Conservation (phyloP, 2,113 vertebrate species). For the Pantherophis guttatus region DNA sequence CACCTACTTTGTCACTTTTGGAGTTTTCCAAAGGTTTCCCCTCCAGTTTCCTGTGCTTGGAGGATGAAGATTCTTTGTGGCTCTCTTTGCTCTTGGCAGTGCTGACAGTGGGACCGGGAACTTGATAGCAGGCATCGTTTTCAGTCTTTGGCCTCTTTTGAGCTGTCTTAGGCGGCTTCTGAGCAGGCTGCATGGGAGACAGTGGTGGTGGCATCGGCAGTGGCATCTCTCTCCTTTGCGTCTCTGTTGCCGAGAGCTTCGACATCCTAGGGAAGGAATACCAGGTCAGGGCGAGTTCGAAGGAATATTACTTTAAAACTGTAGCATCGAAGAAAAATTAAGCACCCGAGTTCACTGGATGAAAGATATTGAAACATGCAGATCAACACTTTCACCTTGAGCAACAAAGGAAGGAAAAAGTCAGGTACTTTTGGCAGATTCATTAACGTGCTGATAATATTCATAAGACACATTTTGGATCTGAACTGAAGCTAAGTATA, state of each 20-base stretch:
- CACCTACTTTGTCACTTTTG: slow-evolving; percentile 65
- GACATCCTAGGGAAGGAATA: slow-evolving; percentile 60
- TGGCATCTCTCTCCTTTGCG: slow-evolving; percentile 64
- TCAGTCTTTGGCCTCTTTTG: slow-evolving; percentile 66
- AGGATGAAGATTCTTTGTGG: slow-evolving; percentile 50
- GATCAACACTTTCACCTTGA: neutral
- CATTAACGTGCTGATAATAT: neutral
- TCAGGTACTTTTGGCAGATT: neutral
- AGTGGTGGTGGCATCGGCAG: slow-evolving; percentile 24
- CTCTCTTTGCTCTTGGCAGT: slow-evolving; percentile 52
- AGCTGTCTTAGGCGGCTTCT: slow-evolving; percentile 60
- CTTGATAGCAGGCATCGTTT: slow-evolving; percentile 34
- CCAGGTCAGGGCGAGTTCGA: neutral
- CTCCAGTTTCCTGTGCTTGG: slow-evolving; percentile 76
- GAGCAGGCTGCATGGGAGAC: slow-evolving; percentile 43
- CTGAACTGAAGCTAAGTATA: neutral
- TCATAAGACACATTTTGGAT: neutral
- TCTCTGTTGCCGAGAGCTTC: slow-evolving; percentile 57
- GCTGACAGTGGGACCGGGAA: slow-evolving; percentile 43
- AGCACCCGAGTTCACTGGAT: neutral
- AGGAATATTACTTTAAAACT: neutral
- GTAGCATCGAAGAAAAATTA: neutral
- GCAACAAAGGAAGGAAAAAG: fast-evolving
- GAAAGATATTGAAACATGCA: neutral
- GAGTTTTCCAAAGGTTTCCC: slow-evolving; percentile 56